Evolutionary conservation across 35 echinoderm and acorn worm species (phyloP).

Genomic region (Acanthaster planci): DNA sequence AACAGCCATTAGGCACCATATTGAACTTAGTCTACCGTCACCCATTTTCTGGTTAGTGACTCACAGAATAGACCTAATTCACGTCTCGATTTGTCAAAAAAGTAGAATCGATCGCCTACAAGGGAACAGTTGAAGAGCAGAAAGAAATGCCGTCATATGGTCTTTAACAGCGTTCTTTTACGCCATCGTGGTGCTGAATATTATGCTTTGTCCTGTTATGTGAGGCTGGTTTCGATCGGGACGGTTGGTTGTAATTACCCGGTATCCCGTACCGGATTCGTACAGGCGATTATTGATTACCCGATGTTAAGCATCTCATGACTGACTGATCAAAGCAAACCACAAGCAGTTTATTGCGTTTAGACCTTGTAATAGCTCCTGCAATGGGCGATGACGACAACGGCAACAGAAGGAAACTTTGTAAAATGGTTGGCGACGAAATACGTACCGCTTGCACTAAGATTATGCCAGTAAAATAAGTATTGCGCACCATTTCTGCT

Average conservation of each 20-base stretch:
- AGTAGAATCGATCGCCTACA: neutral
- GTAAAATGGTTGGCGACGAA: neutral
- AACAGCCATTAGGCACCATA: neutral
- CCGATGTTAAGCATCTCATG: neutral
- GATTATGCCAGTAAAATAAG: neutral
- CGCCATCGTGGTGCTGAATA: no score
- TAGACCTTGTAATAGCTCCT: neutral
- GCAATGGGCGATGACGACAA: neutral
- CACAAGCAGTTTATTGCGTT: constrained; percentile 3
- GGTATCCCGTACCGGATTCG: neutral
- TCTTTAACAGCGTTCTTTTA: no score
- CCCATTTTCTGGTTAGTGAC: neutral
- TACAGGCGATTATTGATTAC: neutral
- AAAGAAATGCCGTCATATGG: no score
- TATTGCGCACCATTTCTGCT: neutral
- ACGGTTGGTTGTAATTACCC: neutral
- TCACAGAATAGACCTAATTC: constrained; percentile 8
- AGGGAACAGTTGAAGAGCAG: no score
- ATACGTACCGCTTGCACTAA: no score
- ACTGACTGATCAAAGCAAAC: constrained; percentile 22
- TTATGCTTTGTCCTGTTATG: neutral
- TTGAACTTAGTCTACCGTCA: neutral
- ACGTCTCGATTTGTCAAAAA: neutral
- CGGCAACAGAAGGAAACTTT: neutral
- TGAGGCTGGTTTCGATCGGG: neutral